These are phyloP conservation scores for Acyrthosiphon pisum DNA, from an alignment of 1,140 invertebrate species.

Conservation along the genomic window DNA sequence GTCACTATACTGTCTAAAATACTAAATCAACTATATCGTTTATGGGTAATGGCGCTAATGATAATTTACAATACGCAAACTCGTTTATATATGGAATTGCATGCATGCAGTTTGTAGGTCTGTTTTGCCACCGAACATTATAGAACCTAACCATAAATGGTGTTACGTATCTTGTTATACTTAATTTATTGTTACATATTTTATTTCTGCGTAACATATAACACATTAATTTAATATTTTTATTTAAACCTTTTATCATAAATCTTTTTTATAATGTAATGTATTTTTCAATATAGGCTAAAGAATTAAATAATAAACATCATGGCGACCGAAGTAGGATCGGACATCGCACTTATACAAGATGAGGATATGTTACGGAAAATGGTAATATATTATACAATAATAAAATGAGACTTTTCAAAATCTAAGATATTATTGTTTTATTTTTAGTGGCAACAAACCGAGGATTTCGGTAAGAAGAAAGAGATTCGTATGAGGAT, in stretches of 20 bases:
- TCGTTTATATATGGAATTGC: constrained; percentile 22
- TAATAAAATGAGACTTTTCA: constrained; percentile 15
- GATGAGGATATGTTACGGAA: constrained; percentile 76
- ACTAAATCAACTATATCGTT: background rate
- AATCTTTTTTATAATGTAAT: background rate
- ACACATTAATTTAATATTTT: background rate
- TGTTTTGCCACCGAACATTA: background rate
- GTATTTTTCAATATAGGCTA: background rate
- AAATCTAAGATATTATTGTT: constrained; percentile 59
- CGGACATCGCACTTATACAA: constrained; percentile 72
- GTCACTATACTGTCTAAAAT: background rate
- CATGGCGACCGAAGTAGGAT: constrained; percentile 64
- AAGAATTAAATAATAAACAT: background rate
- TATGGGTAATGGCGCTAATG: background rate
- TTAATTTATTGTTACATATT: background rate
- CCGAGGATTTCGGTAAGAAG: constrained; percentile 82
- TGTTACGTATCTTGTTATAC: background rate
- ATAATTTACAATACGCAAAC: background rate
- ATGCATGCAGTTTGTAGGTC: background rate
- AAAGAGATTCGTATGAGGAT: constrained; percentile 84
- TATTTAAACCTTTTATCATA: background rate
- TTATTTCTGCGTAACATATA: background rate
- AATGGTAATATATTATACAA: constrained; percentile 68
- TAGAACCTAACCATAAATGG: constrained; percentile 49
- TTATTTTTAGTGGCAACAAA: constrained; percentile 77